Evolutionary conservation across 1,140 invertebrate species (phyloP).

Genomic region (Dreissena rostriformis): DNA sequence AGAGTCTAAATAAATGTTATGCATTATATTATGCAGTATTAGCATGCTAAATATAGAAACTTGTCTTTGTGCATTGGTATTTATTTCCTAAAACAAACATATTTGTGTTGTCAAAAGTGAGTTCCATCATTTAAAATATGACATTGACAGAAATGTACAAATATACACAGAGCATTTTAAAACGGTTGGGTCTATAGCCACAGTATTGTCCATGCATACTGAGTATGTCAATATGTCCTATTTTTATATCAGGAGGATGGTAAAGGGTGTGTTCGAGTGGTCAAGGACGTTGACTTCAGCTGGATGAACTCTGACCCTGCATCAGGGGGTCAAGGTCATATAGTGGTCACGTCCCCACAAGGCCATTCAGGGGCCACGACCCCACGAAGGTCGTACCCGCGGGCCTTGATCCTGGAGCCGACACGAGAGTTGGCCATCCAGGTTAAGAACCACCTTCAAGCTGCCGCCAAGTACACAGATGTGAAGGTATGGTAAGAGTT

Average conservation of each 20-base stretch:
- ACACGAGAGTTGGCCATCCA: constrained; percentile 98
- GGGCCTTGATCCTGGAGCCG: constrained; percentile 93
- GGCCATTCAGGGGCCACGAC: constrained; percentile 81
- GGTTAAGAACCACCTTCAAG: constrained; percentile 92
- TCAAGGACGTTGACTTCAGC: constrained; percentile 84
- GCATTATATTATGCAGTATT: too few relatives aligned
- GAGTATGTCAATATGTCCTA: not conserved
- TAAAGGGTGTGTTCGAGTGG: constrained; percentile 83
- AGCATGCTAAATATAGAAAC: too few relatives aligned
- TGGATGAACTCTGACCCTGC: constrained; percentile 75
- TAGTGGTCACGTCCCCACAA: constrained; percentile 79
- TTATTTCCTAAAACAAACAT: too few relatives aligned
- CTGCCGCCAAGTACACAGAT: constrained; percentile 91
- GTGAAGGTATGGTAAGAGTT: constrained; percentile 82
- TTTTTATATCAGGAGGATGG: constrained; percentile 54
- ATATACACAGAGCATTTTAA: too few relatives aligned
- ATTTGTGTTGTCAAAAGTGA: too few relatives aligned
- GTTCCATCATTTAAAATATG: too few relatives aligned
- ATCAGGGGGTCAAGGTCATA: not conserved
- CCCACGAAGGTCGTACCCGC: constrained; percentile 31
- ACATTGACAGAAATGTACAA: too few relatives aligned
- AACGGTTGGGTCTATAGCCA: not conserved
- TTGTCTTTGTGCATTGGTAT: too few relatives aligned
- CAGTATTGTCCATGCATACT: not conserved
- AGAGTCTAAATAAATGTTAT: too few relatives aligned